Conservation (phyloP, 2,797 vertebrate species). For the Typhlichthys eigenmanni region DNA sequence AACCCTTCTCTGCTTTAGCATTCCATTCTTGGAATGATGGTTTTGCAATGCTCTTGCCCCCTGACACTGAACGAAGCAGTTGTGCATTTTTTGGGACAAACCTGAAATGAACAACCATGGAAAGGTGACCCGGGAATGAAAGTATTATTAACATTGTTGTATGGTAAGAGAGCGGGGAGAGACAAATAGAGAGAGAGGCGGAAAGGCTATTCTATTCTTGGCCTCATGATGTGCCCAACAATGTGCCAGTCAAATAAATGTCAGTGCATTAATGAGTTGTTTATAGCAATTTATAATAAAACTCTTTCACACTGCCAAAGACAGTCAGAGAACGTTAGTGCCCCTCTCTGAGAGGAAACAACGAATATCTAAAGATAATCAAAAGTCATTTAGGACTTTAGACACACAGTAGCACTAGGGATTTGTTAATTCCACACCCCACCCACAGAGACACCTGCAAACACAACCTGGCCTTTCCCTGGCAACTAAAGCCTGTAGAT, state of each 20-base stretch:
- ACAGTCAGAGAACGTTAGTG: constrained; percentile 15
- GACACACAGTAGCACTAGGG: constrained; percentile 11
- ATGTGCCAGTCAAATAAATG: constrained; percentile 79
- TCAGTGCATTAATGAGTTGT: constrained; percentile 77
- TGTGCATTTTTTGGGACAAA: too few species aligned
- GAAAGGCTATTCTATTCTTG: constrained; percentile 35
- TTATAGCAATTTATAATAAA: constrained; percentile 52
- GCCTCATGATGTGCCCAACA: constrained; percentile 36
- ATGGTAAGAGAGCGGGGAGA: constrained; percentile 4
- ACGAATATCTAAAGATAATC: not conserved
- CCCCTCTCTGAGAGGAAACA: constrained; percentile 22
- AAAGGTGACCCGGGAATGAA: not conserved
- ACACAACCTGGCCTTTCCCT: constrained; percentile 1
- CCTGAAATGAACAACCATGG: too few species aligned
- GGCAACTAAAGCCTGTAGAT: too few species aligned
- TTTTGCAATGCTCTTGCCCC: too few species aligned
- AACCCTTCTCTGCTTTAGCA: too few species aligned
- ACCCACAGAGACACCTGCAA: constrained; percentile 22
- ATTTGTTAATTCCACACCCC: constrained; percentile 33
- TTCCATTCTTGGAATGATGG: too few species aligned
- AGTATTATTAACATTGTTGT: constrained; percentile 15
- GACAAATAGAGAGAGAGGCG: constrained; percentile 4
- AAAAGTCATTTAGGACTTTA: constrained; percentile 40
- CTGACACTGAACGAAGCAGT: too few species aligned
- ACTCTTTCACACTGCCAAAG: constrained; percentile 47